Evolutionary conservation across 2,113 vertebrate species (phyloP).

Genomic region (Gyps fulvus): DNA sequence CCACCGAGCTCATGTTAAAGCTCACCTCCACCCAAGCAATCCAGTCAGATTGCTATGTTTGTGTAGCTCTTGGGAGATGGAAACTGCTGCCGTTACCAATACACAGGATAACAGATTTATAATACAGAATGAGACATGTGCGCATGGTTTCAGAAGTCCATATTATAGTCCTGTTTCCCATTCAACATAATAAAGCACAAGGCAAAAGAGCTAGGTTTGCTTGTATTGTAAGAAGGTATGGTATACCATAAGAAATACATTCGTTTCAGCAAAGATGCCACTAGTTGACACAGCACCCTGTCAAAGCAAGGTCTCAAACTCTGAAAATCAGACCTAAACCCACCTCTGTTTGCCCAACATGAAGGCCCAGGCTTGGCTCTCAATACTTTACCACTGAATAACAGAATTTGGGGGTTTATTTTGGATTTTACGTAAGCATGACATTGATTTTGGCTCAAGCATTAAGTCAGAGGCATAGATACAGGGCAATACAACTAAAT

Average conservation of each 20-base stretch:
- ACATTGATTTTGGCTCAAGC: not conserved
- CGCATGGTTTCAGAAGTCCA: not conserved
- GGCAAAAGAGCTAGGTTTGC: not conserved
- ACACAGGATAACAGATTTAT: not conserved
- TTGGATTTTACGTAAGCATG: rapidly evolving
- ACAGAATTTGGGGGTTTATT: not conserved
- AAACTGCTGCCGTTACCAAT: not conserved
- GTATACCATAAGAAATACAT: not conserved
- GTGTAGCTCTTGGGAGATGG: not conserved
- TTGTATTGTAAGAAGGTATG: not conserved
- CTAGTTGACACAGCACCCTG: rapidly evolving
- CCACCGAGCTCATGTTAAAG: not conserved
- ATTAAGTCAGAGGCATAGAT: not conserved
- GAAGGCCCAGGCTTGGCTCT: not conserved
- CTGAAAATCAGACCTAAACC: not conserved
- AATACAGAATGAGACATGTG: rapidly evolving
- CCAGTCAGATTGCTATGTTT: rapidly evolving
- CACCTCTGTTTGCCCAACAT: not conserved
- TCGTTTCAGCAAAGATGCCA: not conserved
- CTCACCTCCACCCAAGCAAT: not conserved
- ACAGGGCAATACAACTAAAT: not conserved
- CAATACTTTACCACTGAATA: not conserved
- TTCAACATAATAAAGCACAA: not conserved
- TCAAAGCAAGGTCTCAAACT: not conserved
- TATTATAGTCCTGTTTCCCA: not conserved